Base-by-base conservation (phyloP, 2,888 invertebrate genomes). In the Amitus sp. region DNA sequence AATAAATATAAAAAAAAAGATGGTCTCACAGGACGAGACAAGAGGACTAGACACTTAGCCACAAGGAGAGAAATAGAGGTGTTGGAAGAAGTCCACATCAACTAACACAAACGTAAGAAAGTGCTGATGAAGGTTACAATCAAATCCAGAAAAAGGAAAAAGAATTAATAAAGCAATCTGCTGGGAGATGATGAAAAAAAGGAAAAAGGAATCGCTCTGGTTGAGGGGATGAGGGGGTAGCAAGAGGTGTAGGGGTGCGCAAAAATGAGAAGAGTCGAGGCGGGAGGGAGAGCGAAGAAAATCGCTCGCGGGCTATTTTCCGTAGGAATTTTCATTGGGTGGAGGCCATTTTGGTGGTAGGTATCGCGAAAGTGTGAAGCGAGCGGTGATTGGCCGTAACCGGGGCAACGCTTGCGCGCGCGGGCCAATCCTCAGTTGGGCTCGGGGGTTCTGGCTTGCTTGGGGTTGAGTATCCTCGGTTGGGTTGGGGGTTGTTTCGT, bases 361-460 rank as follows among this genome's bases (percentile, higher is more conserved):
- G 73, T 68, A 46, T 51, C 55, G 55, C 59, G 66, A 56, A 62
- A 33, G 18, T 34, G 18, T 46, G 45, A 40, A 50, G 39, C 45
- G 82, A 81, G 45, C 56, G 62, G 58, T 65, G 69, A 84, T 85
- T 85, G 85, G 85, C 59, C 66, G 78, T 77, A 46, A 71, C 70
- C 82, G 76, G 66, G 82, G 83, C 71, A 75, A 80, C 78, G 79
- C 76, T 76, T 74, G 76, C 72, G 67, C 63, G 63, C 63, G 47
- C 52, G 68, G 58, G 64, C 84, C 84, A 85, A 84, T 83, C 66
- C 66, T 49, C 27, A 39, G 33, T 47, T 34, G 47, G 10, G 33
- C 39, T 39, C 39, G 55, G 58, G 63, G 59, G 55, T 15, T 47
- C 18, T 20, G 18, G 27, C 27, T 17, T 47, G 47, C 37, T 60